phyloP scores from a whole-genome alignment of 2,888 invertebrate species.

The Agonopterix subpropinquella region DNA sequence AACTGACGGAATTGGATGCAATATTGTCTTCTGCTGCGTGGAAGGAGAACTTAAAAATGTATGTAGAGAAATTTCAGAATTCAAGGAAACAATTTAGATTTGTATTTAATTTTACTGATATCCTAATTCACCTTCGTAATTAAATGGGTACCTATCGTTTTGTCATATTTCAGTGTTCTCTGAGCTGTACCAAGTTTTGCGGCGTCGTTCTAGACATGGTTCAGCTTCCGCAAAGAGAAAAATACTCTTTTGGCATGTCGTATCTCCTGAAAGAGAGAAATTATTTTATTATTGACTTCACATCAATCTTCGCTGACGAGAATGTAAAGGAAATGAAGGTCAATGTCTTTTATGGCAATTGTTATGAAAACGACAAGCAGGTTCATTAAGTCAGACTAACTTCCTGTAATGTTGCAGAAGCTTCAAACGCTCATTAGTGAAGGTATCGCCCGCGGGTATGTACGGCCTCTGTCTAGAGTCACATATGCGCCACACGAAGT shows the following conservation, averaged over 20 bases:
- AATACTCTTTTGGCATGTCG: slow-evolving; percentile 22
- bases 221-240: background rate
- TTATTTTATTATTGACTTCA: slow-evolving; percentile 22
- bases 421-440: slow-evolving; percentile 35
- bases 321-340: background rate
- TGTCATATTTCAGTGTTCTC: background rate
- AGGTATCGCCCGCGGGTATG: slow-evolving; percentile 42
- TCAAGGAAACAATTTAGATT: background rate
- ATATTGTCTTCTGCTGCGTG: slow-evolving; percentile 34
- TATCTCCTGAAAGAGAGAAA: slow-evolving; percentile 13
- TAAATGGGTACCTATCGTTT: too few relatives aligned
- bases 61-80: slow-evolving; percentile 10
- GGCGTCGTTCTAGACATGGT: background rate
- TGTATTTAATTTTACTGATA: background rate
- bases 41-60: slow-evolving; percentile 39
- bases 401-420: slow-evolving; percentile 15
- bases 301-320: slow-evolving; percentile 17
- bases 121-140: background rate
- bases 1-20: slow-evolving; percentile 38
- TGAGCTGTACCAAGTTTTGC: background rate
- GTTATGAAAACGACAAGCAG: background rate
- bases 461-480: slow-evolving; percentile 41
- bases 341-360: background rate
- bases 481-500: slow-evolving; percentile 30
- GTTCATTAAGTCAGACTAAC: background rate